These are phyloP conservation scores for Rhea pennata DNA, from an alignment of 2,113 vertebrate genomes.

Conservation along the genomic window DNA sequence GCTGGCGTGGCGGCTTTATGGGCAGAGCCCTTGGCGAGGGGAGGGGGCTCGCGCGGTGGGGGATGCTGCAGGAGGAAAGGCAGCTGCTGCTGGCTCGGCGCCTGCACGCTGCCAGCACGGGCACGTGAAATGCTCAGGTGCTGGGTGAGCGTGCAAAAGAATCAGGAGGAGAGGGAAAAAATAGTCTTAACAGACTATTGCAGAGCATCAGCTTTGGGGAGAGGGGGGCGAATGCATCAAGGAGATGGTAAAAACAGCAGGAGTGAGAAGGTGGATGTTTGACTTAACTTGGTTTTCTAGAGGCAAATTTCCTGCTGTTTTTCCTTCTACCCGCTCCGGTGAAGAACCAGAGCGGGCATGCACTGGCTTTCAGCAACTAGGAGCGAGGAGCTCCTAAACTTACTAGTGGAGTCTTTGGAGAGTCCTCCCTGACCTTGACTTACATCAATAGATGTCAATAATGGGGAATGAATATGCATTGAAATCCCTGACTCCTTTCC, in stretches of 20 bases:
- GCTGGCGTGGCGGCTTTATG: background rate
- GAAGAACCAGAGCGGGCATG: fast-evolving
- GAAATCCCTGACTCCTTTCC: background rate
- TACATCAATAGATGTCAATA: background rate
- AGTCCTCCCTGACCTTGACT: conserved; percentile 17
- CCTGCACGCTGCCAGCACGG: no score
- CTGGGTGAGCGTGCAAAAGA: no score
- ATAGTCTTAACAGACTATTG: fast-evolving
- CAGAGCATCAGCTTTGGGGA: fast-evolving
- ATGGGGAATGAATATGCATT: conserved; percentile 18
- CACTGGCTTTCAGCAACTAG: background rate
- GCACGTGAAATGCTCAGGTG: no score
- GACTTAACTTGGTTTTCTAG: background rate
- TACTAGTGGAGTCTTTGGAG: background rate
- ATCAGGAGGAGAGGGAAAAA: background rate
- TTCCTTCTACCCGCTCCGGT: fast-evolving
- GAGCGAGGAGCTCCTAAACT: background rate
- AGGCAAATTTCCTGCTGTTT: background rate
- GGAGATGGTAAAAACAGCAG: background rate
- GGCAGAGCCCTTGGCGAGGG: conserved; percentile 29
- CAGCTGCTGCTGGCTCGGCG: no score
- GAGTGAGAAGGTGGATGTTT: background rate
- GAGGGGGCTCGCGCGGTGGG: background rate
- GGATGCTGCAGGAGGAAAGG: no score
- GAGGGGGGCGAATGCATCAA: fast-evolving